phyloP scores from a whole-genome alignment of 2,888 invertebrate species.

The Dryomyza anilis region DNA sequence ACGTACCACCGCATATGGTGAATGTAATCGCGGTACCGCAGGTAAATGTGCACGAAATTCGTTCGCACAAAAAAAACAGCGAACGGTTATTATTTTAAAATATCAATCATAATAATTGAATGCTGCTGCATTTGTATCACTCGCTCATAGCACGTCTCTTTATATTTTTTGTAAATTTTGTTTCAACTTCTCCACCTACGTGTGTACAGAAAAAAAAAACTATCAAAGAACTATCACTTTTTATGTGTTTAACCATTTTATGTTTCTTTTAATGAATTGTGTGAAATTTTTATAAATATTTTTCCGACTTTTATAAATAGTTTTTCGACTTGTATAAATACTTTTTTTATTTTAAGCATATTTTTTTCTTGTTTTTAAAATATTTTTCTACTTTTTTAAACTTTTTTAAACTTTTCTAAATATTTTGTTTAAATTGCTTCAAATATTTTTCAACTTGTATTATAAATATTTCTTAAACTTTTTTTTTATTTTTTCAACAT shows the following conservation, averaged over 20 bases:
- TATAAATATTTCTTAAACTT: too few species aligned
- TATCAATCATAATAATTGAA: slow-evolving; percentile 14
- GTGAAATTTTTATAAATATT: too few species aligned
- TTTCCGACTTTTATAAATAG: too few species aligned
- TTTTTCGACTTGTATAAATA: too few species aligned
- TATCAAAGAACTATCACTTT: too few species aligned
- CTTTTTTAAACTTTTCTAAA: neutral
- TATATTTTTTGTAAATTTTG: too few species aligned
- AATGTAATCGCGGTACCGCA: slow-evolving; percentile 98
- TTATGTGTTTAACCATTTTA: too few species aligned
- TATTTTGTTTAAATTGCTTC: slow-evolving; percentile 24
- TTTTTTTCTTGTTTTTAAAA: neutral
- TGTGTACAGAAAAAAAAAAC: slow-evolving; percentile 27
- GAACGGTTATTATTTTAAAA: too few species aligned
- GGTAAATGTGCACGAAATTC: slow-evolving; percentile 68
- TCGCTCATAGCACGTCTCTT: slow-evolving; percentile 31
- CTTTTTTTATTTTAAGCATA: neutral
- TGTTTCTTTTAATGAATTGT: too few species aligned
- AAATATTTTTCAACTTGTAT: slow-evolving; percentile 5
- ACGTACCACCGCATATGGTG: slow-evolving; percentile 90
- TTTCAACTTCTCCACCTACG: slow-evolving; percentile 29
- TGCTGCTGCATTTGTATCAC: slow-evolving; percentile 6
- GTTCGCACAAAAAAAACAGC: too few species aligned
- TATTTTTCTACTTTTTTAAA: neutral
- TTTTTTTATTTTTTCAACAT: too few species aligned